phyloP scores from a whole-genome alignment of 2,113 vertebrate genomes.

The Numida meleagris region DNA sequence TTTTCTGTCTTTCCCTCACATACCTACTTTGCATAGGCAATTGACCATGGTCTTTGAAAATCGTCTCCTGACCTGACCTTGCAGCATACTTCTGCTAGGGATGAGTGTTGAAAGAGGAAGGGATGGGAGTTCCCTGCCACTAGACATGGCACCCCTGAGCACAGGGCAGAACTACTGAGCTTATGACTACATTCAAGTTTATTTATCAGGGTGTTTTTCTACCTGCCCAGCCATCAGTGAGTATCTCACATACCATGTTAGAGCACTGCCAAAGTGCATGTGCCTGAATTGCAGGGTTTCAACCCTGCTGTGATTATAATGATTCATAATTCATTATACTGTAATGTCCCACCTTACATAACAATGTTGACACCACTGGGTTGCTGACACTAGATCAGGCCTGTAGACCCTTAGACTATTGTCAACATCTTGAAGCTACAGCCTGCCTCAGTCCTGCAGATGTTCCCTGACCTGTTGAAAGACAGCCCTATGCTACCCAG shows the following conservation, averaged over 20 bases:
- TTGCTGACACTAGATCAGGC: background rate
- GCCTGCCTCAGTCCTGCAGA: background rate
- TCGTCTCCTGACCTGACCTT: background rate
- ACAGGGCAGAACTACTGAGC: background rate
- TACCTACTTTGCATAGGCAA: background rate
- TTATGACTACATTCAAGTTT: background rate
- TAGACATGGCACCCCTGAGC: background rate
- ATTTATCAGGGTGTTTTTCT: background rate
- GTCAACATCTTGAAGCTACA: background rate
- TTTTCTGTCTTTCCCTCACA: background rate
- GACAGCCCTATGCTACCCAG: background rate
- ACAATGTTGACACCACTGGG: background rate
- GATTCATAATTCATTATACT: background rate
- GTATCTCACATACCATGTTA: rapidly evolving
- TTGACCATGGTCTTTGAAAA: background rate
- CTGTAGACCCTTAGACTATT: too few species aligned
- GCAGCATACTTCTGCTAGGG: background rate
- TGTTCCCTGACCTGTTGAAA: background rate
- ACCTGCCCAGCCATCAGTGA: rapidly evolving
- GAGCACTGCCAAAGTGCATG: rapidly evolving
- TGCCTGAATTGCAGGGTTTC: background rate
- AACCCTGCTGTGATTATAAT: background rate
- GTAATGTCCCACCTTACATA: background rate
- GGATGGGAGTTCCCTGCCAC: background rate
- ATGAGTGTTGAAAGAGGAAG: background rate